These are phyloP conservation scores for Drosophila bipectinata DNA, from an alignment of 1,140 invertebrate species.

Conservation along the genomic window DNA sequence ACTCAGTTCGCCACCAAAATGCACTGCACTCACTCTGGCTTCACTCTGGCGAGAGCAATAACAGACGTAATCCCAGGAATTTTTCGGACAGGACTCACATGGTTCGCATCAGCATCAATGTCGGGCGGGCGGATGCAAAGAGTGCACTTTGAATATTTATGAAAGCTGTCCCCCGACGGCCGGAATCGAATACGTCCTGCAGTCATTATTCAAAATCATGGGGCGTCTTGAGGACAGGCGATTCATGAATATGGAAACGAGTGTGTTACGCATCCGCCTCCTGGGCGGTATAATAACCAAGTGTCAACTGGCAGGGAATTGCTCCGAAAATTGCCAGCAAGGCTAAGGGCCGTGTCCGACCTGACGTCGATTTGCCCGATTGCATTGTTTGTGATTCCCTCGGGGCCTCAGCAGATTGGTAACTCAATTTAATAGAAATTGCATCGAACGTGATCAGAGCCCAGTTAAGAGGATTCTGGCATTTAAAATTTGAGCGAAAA, in stretches of 20 bases:
- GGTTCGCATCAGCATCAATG: slow-evolving; percentile 29
- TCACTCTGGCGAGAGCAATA: slow-evolving; percentile 5
- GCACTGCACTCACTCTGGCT: not conserved
- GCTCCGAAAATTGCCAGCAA: slow-evolving; percentile 18
- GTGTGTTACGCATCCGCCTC: slow-evolving; percentile 47
- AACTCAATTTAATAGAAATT: slow-evolving; percentile 45
- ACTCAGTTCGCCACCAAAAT: not conserved
- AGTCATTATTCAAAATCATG: slow-evolving; percentile 64
- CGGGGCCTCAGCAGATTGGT: slow-evolving; percentile 7
- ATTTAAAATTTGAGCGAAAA: slow-evolving; percentile 1
- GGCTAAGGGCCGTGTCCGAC: not conserved
- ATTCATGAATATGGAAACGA: slow-evolving; percentile 62
- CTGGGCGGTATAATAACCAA: slow-evolving; percentile 33
- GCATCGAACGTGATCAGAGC: slow-evolving; percentile 18
- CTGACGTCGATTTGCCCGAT: slow-evolving; percentile 7
- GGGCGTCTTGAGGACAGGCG: slow-evolving; percentile 31
- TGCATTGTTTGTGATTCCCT: slow-evolving; percentile 34
- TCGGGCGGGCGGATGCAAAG: slow-evolving; percentile 20
- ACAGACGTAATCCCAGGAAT: slow-evolving; percentile 36
- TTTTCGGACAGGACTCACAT: slow-evolving; percentile 28
- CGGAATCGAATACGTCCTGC: slow-evolving; percentile 50
- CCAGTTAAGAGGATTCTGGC: slow-evolving; percentile 29
- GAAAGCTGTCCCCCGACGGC: slow-evolving; percentile 31
- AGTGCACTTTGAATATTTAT: slow-evolving; percentile 74
- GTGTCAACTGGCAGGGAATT: slow-evolving; percentile 21